Evolutionary conservation across 1,140 invertebrate genomes (phyloP).

Genomic region (Araneus ventricosus): DNA sequence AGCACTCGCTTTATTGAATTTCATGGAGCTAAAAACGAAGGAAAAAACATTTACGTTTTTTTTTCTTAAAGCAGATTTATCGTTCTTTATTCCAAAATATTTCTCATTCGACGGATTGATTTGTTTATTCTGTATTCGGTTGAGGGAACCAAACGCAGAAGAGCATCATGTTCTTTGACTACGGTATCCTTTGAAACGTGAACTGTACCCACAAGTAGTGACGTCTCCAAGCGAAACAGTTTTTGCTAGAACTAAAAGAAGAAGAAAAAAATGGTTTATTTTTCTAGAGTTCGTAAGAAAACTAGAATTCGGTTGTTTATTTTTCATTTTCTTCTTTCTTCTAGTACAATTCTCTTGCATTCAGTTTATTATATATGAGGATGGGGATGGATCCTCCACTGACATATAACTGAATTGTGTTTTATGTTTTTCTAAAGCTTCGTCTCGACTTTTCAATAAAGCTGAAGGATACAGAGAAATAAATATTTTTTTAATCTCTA

Average conservation of each 20-base stretch:
- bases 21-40: not conserved
- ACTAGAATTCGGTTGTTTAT: not conserved
- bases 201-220: not conserved
- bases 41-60: not conserved
- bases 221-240: not conserved
- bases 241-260: not conserved
- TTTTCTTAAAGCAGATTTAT: not conserved
- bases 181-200: conserved; percentile 16
- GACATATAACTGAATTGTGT: not conserved
- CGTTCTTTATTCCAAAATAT: not conserved
- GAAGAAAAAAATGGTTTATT: not conserved
- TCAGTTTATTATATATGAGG: not conserved
- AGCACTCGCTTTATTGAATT: not conserved
- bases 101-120: conserved; percentile 28
- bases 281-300: conserved; percentile 1
- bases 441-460: too few species aligned
- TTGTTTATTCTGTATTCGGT: conserved; percentile 47
- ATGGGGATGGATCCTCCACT: not conserved
- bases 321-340: not conserved
- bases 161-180: not conserved
- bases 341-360: not conserved
- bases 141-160: not conserved
- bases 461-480: too few species aligned
- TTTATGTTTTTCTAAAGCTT: not conserved
- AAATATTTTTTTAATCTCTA: too few species aligned